Percentiles rank a stretch among this genome's conserved stretches.
Evolutionary conservation across 2,113 vertebrate species (phyloP).

Genomic region (Psephotus haematonotus): DNA sequence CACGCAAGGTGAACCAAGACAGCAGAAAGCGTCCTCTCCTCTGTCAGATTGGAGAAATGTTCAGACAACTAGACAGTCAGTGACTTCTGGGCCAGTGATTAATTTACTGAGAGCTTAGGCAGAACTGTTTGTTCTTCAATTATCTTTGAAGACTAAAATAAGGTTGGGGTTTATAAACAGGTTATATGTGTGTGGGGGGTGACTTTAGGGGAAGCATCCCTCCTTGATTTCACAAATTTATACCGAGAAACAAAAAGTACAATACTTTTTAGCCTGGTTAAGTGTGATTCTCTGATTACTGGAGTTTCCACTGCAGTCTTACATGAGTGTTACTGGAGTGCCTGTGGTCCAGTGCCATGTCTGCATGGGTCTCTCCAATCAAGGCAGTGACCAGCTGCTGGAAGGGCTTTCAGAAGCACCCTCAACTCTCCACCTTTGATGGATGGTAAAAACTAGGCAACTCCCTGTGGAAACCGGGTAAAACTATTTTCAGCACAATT

Average conservation of each 20-base stretch:
- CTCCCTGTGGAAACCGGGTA: background rate
- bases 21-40: background rate
- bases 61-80: background rate
- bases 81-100: background rate
- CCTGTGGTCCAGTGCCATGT: background rate
- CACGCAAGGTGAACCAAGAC: background rate
- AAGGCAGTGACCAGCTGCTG: background rate
- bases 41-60: background rate
- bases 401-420: background rate
- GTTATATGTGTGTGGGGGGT: background rate
- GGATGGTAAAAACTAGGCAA: background rate
- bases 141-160: background rate
- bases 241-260: background rate
- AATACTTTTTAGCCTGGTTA: background rate
- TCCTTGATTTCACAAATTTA: background rate
- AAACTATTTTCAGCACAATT: background rate
- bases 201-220: background rate
- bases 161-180: background rate
- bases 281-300: constrained; percentile 40
- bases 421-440: background rate
- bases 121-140: background rate
- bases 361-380: background rate
- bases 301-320: constrained; percentile 36
- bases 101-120: background rate
- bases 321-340: constrained; percentile 11